Conservation (phyloP, 2,113 vertebrate species). For the Maccullochella peelii region DNA sequence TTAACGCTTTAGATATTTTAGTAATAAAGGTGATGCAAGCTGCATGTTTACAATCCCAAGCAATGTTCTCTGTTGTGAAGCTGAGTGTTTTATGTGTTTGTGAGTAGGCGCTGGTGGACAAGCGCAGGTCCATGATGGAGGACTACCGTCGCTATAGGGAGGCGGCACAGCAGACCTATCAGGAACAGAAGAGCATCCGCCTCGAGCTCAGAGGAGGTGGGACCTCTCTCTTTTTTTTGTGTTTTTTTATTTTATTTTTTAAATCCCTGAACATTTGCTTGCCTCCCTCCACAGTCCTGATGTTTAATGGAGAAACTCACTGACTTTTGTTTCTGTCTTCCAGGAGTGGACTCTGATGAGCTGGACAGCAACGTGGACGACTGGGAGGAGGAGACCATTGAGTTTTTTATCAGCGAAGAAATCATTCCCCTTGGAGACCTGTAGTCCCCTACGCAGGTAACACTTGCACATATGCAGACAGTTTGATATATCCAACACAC, state of each 20-base stretch:
- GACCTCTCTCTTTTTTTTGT: not conserved
- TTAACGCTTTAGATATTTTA: not conserved
- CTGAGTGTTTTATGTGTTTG: slow-evolving; percentile 14
- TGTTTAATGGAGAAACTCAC: not conserved
- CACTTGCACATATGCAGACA: not conserved
- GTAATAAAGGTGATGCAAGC: too few relatives aligned
- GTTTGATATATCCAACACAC: not conserved
- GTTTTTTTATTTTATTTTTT: too few relatives aligned
- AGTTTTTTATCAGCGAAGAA: slow-evolving; percentile 99
- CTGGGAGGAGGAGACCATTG: slow-evolving; percentile 99
- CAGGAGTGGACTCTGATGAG: slow-evolving; percentile 95
- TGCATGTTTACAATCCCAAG: not conserved
- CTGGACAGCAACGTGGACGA: slow-evolving; percentile 98
- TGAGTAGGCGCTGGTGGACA: slow-evolving; percentile 94
- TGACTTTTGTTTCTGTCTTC: not conserved
- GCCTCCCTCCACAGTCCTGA: not conserved
- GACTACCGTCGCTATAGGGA: slow-evolving; percentile 94
- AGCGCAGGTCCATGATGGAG: slow-evolving; percentile 96
- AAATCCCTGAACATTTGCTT: not conserved
- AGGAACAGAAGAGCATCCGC: slow-evolving; percentile 91
- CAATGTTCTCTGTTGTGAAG: not conserved
- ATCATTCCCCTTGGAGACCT: slow-evolving; percentile 94
- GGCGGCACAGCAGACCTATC: slow-evolving; percentile 85
- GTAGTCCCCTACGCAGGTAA: slow-evolving; percentile 87
- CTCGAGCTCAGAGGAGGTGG: slow-evolving; percentile 94